These are phyloP conservation scores for Littorina saxatilis DNA, from an alignment of 1,140 invertebrate species.

Conservation along the genomic window DNA sequence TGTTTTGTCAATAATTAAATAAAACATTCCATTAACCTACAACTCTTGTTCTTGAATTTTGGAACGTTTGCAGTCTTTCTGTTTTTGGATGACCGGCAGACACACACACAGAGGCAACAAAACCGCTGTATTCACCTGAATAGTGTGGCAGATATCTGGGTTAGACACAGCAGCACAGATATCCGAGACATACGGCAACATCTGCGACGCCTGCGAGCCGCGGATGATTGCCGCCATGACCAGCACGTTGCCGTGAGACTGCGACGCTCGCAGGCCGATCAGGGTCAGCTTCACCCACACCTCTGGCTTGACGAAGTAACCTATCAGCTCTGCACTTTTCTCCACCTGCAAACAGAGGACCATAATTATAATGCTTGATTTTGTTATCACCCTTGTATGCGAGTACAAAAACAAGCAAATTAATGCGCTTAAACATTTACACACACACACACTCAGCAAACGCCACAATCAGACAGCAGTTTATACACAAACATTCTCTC, in stretches of 20 bases:
- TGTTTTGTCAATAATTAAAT: too few relatives aligned
- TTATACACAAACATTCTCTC: too few relatives aligned
- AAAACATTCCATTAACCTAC: too few relatives aligned
- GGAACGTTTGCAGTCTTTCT: too few relatives aligned
- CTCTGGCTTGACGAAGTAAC: constrained; percentile 81
- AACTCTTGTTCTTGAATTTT: too few relatives aligned
- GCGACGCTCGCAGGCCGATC: constrained; percentile 54
- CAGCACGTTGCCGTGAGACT: constrained; percentile 64
- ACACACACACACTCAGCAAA: constrained; percentile 2
- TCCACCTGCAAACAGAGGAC: constrained; percentile 72
- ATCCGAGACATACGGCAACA: constrained; percentile 59
- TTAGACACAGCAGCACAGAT: constrained; percentile 59
- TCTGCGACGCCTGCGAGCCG: constrained; percentile 52
- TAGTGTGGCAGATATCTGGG: constrained; percentile 68
- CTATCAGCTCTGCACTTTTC: constrained; percentile 82
- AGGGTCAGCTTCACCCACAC: constrained; percentile 72
- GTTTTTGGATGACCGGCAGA: too few relatives aligned
- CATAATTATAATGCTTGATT: not conserved
- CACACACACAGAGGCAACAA: constrained; percentile 4
- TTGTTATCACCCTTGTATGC: too few relatives aligned
- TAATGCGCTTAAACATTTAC: not conserved
- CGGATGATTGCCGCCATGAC: constrained; percentile 66
- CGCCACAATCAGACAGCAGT: not conserved
- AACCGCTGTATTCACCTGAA: constrained; percentile 54
- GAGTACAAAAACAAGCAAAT: not conserved